Percentiles rank a stretch among this genome's conserved stretches.
Evolutionary conservation across 1,140 invertebrate genomes (phyloP).

Genomic region (Onthophagus taurus): DNA sequence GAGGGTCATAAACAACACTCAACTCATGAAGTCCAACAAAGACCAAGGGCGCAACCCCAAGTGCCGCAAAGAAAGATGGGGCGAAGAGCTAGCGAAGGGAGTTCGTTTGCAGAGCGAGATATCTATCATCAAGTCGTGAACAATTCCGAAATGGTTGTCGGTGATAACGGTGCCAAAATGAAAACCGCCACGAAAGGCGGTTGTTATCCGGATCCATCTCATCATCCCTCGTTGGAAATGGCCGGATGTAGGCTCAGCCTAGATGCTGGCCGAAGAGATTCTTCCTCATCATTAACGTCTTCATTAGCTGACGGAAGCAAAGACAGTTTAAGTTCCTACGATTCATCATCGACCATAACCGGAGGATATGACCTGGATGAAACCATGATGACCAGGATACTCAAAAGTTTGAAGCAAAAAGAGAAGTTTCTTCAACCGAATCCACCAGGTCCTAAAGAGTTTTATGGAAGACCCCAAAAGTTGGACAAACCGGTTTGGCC

Average conservation of each 20-base stretch:
- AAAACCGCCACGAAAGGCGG: conserved; percentile 27
- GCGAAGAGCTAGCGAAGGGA: conserved; percentile 45
- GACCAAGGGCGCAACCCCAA: conserved; percentile 42
- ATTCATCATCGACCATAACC: conserved; percentile 55
- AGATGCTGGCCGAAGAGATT: conserved; percentile 44
- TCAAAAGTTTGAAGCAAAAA: conserved; percentile 76
- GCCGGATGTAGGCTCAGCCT: conserved; percentile 38
- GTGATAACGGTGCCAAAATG: conserved; percentile 11
- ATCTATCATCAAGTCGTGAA: conserved; percentile 21
- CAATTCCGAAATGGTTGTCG: conserved; percentile 10
- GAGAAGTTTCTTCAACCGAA: conserved; percentile 75
- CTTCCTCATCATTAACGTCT: conserved; percentile 46
- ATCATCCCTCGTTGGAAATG: conserved; percentile 29
- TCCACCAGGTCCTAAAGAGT: conserved; percentile 58
- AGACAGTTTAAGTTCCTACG: conserved; percentile 53
- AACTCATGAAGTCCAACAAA: conserved; percentile 27
- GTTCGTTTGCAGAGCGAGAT: conserved; percentile 36
- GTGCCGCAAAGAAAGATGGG: conserved; percentile 40
- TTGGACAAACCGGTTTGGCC: conserved; percentile 64
- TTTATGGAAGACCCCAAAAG: conserved; percentile 67
- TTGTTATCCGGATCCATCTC: conserved; percentile 40
- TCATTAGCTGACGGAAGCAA: conserved; percentile 49
- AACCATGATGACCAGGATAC: conserved; percentile 58
- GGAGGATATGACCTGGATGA: conserved; percentile 57
- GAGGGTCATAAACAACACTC: conserved; percentile 15